Evolutionary conservation across 2,888 invertebrate species (phyloP), one percentile per base, ranked within the genome.

Genomic region (Lottia scabra): DNA sequence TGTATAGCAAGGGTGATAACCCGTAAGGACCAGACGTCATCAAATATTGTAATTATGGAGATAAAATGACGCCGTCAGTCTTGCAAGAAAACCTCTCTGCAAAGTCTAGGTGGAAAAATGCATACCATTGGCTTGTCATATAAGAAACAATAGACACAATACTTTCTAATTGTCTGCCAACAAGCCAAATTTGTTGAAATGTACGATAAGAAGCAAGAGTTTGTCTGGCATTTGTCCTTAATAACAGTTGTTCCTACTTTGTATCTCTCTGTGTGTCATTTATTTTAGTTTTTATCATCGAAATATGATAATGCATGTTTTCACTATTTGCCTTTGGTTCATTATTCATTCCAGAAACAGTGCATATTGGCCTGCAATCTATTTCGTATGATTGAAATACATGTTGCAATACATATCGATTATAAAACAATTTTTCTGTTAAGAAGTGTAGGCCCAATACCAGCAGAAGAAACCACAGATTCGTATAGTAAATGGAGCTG

Each of bases 171-270:
- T 56, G 56, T 56, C 56, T 56, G 56, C 56, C 56, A 56, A 56
- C 56, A 56, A 56, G 19, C 56, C 56, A 23, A 56, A 56, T 56
- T 56, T 56, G 56, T 56, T 56, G 56, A 56, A 56, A 56, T 56
- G 23, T 56, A 23, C 56, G 56, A 56, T 56, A 56, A 56, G 56
- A 19, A 56, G 56, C 19, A 56, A 23, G 56, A 56, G 56, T 56
- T 56, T 56, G 56, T 56, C 56, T 56, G 56, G 23, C 56, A 56
- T 56, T 56, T 56, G 56, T 56, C 56, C 56, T 56, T 56, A 56
- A 56, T 56, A 56, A 56, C 56, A 56, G 56, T 56, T 56, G 56
- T 56, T 56, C 56, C 56, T 56, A 56, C 56, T 56, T 56, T 56
- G 56, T 56, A 56, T 56, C 56, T 56, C 19, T 56, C 56, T 56